Conservation (phyloP, 2,797 vertebrate genomes). For the Mus caroli region DNA sequence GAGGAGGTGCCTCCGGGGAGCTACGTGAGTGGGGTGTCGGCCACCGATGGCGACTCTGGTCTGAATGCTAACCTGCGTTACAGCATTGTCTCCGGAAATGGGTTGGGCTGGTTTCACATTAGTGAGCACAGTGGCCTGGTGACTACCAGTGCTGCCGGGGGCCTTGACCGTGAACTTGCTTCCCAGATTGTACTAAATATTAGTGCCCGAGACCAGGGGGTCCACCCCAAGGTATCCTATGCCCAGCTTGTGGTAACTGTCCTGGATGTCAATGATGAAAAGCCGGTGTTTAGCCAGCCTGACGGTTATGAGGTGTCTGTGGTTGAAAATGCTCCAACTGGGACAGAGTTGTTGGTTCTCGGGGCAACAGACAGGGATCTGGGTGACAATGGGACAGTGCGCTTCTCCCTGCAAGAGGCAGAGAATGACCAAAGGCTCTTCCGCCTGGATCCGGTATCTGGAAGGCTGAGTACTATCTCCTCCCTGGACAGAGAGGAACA, state of each 20-base stretch:
- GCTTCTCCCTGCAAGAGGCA: conserved; percentile 93
- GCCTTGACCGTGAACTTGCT: conserved; percentile 95
- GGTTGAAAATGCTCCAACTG: conserved; percentile 93
- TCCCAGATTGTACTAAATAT: conserved; percentile 96
- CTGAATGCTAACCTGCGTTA: conserved; percentile 98
- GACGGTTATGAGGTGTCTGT: conserved; percentile 92
- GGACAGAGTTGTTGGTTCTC: conserved; percentile 93
- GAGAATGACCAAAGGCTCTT: conserved; percentile 91
- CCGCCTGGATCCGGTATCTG: conserved; percentile 93
- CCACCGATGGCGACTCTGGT: conserved; percentile 97
- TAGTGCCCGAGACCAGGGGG: conserved; percentile 97
- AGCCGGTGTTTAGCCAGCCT: conserved; percentile 93
- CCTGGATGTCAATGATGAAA: conserved; percentile 97
- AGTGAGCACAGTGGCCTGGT: conserved; percentile 98
- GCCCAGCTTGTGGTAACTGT: conserved; percentile 96
- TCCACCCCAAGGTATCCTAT: conserved; percentile 97
- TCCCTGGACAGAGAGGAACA: conserved; percentile 96
- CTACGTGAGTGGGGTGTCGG: conserved; percentile 97
- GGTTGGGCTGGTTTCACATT: conserved; percentile 97
- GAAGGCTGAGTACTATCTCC: conserved; percentile 91
- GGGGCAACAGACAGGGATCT: conserved; percentile 95
- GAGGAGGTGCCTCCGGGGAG: conserved; percentile 97
- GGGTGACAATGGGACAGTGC: conserved; percentile 96
- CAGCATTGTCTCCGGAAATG: conserved; percentile 97
- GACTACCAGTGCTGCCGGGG: conserved; percentile 89